Base-by-base conservation (phyloP, 2,888 invertebrate genomes). In the Pemphredon lugubris region DNA sequence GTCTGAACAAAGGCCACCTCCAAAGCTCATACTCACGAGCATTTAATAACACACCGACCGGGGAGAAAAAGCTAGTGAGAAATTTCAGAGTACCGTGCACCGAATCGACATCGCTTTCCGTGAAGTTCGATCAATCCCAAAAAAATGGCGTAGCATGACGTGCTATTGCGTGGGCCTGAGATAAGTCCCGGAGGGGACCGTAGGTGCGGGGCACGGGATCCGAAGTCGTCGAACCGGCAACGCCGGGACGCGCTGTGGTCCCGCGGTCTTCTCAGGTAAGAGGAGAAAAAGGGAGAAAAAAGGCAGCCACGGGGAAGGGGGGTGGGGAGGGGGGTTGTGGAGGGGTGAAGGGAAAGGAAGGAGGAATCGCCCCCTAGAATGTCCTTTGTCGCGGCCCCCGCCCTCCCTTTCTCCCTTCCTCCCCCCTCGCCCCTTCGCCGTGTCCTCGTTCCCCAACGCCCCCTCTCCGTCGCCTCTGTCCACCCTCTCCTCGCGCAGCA, bases 381-480 rank as follows among this genome's bases (percentile, higher is more conserved):
- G 87, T 87, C 87, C 87, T 87, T 87, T 87, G 87, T 87, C 87
- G 87, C 86, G 75, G 75, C 70, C 60, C 75, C 70, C 73, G 68
- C 58, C 63, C 57, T 63, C 59, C 47, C n/a, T n/a, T n/a, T n/a
- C n/a, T n/a, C n/a, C n/a, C n/a, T n/a, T n/a, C n/a, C n/a, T n/a
- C n/a, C n/a, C n/a, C n/a, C n/a, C n/a, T n/a, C n/a, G n/a, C n/a
- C n/a, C n/a, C n/a, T n/a, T n/a, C n/a, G n/a, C n/a, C n/a, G n/a
- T n/a, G n/a, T n/a, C n/a, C n/a, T n/a, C n/a, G n/a, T n/a, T n/a
- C n/a, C n/a, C n/a, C n/a, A n/a, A n/a, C n/a, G n/a, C n/a, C n/a
- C n/a, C n/a, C n/a, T n/a, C n/a, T n/a, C 57, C 61, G 34, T 30
- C 51, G 34, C 40, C 40, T 16, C 34, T 55, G 66, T 71, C 71